Evolutionary conservation across 2,888 invertebrate species (phyloP).

Genomic region (Ophonus ardosiacus): DNA sequence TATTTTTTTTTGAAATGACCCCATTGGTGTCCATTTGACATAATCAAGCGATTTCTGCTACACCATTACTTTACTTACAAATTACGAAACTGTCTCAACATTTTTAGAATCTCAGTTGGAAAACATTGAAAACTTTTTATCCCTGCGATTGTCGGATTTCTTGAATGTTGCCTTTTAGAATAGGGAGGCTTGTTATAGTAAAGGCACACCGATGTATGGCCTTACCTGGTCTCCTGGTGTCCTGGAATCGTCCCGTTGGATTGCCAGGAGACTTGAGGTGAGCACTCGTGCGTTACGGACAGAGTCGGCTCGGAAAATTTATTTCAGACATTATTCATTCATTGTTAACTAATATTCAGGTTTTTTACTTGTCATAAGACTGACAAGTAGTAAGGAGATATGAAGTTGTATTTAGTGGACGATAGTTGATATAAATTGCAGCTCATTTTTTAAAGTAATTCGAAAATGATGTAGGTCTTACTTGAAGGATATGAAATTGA

Average conservation of each 20-base stretch:
- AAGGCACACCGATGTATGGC: background rate
- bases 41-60: no score
- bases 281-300: constrained; percentile 32
- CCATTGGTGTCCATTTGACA: no score
- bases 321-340: constrained; percentile 38
- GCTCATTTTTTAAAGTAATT: background rate
- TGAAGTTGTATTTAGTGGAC: background rate
- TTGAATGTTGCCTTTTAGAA: constrained; percentile 35
- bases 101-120: no score
- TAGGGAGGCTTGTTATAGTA: constrained; percentile 2
- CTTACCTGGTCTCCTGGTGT: background rate
- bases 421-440: constrained; percentile 11
- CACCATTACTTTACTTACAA: no score
- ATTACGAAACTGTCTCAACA: no score
- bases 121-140: no score
- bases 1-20: no score
- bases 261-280: background rate
- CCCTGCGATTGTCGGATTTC: constrained; percentile 10
- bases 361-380: constrained; percentile 16
- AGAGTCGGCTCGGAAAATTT: constrained; percentile 1
- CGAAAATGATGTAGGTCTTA: background rate
- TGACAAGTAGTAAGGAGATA: background rate
- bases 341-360: constrained; percentile 22
- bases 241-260: constrained; percentile 9
- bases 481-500: background rate